Base-by-base conservation (phyloP, 1,140 invertebrate species). In the Apis cerana region DNA sequence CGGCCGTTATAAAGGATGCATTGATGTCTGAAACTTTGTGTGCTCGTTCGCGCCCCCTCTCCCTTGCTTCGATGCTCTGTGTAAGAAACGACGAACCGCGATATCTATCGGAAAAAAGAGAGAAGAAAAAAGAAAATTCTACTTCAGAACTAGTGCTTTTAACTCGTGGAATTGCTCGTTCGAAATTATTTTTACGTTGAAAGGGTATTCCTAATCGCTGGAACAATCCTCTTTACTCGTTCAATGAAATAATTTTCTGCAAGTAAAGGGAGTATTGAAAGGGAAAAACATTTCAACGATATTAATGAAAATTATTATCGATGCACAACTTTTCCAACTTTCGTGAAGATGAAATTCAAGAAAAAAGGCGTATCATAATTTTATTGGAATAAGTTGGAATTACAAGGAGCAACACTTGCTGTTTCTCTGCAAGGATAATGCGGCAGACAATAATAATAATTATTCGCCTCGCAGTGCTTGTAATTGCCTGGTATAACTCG, bases 391-490 rank as follows among this genome's bases (percentile, higher is more conserved):
- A 61, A 43, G 11, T 62, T 71, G 68, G 3, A 43, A 7, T 11
- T 56, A 50, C 27, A 48, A n/a, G 50, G 12, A 48, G 52, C 72
- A 43, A 72, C 48, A 58, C 52, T 79, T 23, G 13, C 62, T 64
- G 84, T 59, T 83, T 85, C 80, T 75, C 43, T 43, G 69, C n/a
- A 77, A 61, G 75, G 85, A 83, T 86, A 86, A 86, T 59, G 82
- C 76, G 74, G 76, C 56, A 86, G 82, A 87, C 85, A 86, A 87
- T 87, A 86, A 87, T 86, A 78, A 82, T 82, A 87, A 87, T 87
- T 87, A 87, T 87, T 83, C 81, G 76, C 58, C 75, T 83, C 67
- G 85, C 68, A 68, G 75, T 87, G 84, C 84, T 74, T 80, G 72
- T 86, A 87, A 86, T 87, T 87, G 81, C 80, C 81, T 75, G 59